A percentile compares a stretch with the other conserved stretches of the same genome.
phyloP scores from a whole-genome alignment of 2,797 vertebrate genomes.

The Pangasius larnaudii region DNA sequence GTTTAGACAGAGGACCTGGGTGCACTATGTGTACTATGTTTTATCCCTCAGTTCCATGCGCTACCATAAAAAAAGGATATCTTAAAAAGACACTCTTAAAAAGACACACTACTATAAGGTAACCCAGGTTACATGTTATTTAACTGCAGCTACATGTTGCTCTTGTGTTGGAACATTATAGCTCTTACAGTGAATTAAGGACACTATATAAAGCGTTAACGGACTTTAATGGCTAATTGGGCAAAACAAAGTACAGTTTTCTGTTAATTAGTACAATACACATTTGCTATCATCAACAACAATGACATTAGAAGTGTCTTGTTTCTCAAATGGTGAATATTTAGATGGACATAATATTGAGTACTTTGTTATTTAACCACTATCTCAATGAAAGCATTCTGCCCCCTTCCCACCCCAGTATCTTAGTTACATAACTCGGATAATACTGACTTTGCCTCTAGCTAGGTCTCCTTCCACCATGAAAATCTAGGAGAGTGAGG shows the following conservation, averaged over 20 bases:
- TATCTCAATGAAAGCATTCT: not conserved
- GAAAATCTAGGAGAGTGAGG: not conserved
- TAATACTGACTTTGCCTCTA: not conserved
- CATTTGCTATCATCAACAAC: no score
- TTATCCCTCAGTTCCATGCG: not conserved
- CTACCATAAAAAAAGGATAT: not conserved
- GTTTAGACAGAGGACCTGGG: not conserved
- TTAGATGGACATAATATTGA: not conserved
- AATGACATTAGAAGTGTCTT: not conserved
- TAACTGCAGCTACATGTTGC: not conserved
- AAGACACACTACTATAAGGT: not conserved
- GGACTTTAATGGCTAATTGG: not conserved
- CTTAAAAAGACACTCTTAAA: not conserved
- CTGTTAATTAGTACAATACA: not conserved
- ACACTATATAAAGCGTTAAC: not conserved
- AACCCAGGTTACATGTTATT: not conserved
- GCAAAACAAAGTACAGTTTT: not conserved
- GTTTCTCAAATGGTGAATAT: not conserved
- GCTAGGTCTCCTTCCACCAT: not conserved
- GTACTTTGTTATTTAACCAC: not conserved
- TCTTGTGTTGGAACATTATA: not conserved
- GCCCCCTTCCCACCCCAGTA: no score
- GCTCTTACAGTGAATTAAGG: not conserved
- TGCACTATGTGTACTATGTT: not conserved
- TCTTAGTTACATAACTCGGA: not conserved